phyloP scores from a whole-genome alignment of 2,113 vertebrate species.

The Ranitomeya variabilis region DNA sequence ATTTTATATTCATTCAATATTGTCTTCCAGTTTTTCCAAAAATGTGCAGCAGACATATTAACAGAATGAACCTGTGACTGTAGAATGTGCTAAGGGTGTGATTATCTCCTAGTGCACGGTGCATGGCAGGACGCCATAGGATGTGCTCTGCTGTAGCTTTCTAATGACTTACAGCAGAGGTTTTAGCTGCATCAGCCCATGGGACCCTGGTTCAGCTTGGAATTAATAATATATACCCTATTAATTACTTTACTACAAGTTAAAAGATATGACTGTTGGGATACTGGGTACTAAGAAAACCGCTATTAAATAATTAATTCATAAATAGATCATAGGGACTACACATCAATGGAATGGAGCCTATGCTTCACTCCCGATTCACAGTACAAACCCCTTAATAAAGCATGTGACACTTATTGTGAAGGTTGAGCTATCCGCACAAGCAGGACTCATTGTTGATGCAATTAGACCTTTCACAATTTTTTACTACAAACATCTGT shows the following conservation, averaged over 20 bases:
- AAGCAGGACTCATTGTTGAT: not conserved
- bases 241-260: conserved; percentile 27
- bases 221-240: conserved; percentile 22
- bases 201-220: conserved; percentile 16
- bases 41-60: not conserved
- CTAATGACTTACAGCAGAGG: conserved; percentile 16
- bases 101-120: not conserved
- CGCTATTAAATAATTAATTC: conserved; percentile 15
- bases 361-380: not conserved
- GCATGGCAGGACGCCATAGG: not conserved
- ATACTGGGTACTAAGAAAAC: conserved; percentile 19
- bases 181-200: conserved; percentile 17
- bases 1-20: not conserved
- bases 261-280: conserved; percentile 30
- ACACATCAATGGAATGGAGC: conserved; percentile 17
- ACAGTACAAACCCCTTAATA: not conserved
- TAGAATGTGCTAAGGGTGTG: not conserved
- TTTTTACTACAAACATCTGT: not conserved
- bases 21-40: not conserved
- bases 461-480: not conserved
- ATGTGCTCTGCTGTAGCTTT: conserved; percentile 3
- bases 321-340: conserved; percentile 27
- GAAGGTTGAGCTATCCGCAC: not conserved
- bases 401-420: not conserved
- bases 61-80: not conserved